Evolutionary conservation across 53 echinoderm and acorn worm genomes (phyloP), one percentile per base, ranked within the genome.

Genomic region (Stichopus horrens): DNA sequence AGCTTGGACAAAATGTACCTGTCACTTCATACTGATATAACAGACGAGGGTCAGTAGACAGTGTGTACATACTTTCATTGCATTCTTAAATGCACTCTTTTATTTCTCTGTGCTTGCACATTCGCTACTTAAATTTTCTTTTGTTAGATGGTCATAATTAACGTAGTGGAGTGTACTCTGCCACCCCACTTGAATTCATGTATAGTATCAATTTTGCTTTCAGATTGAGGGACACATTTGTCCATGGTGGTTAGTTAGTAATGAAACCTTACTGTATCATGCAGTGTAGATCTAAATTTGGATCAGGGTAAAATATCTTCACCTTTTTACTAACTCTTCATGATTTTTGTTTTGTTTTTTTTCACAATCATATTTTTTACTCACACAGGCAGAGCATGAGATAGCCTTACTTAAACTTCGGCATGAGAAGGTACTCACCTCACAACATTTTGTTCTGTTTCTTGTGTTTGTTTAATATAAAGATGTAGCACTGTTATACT

Each of bases 351-450:
- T 75, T 75, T 75, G 4, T 23, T 23, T 9, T 23, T 9, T 75
- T 23, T 75, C n/a, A 14, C 16, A 55, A n/a, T 8, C 53, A 52
- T 74, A 53, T 53, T 71, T 57, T 86, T 74, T 74, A 74, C 86
- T 86, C 74, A 86, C 86, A 86, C 86, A 86, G 94, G 90, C 90
- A 79, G 99, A 98, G 93, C 94, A 94, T 94, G 99, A 98, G 87
- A 92, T 98, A 89, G 99, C 94, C 85, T 90, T 91, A 90, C 86
- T 96, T 88, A 94, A 89, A 89, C 91, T 92, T 7, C 95, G 93
- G 86, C 94, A 98, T 90, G 96, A 96, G 79, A 94, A 98, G 99
- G 99, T 98, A 98, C 87, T 78, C 71, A 79, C 66, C 79, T 56
- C 68, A 89, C 88, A 79, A 86, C 77, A 51, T 76, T 76, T 53